These are phyloP conservation scores for Philaethria dido DNA, from an alignment of 2,888 invertebrate species.

Conservation along the genomic window DNA sequence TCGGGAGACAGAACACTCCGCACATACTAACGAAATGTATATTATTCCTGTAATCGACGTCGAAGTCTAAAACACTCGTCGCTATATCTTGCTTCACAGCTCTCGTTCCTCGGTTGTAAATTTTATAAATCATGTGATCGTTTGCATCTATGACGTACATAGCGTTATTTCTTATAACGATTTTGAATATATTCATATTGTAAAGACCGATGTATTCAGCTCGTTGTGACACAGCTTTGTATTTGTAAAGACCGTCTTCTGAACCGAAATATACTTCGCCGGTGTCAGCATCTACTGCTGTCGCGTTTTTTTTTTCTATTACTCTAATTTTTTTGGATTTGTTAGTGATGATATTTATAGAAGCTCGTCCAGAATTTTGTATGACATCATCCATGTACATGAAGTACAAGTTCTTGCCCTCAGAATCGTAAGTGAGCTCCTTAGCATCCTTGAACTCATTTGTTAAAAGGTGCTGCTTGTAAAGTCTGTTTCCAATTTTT, in stretches of 20 bases:
- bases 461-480: constrained; percentile 67
- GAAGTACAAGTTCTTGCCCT: constrained; percentile 70
- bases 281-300: constrained; percentile 65
- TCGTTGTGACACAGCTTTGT: constrained; percentile 59
- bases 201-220: constrained; percentile 68
- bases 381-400: constrained; percentile 74
- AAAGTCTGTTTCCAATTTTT: constrained; percentile 64
- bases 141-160: constrained; percentile 73
- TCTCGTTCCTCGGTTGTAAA: constrained; percentile 56
- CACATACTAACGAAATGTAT: constrained; percentile 71
- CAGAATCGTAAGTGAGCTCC: constrained; percentile 71
- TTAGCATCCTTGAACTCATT: constrained; percentile 61
- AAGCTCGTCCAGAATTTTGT: constrained; percentile 71
- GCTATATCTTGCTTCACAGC: constrained; percentile 59
- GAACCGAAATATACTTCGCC: constrained; percentile 75
- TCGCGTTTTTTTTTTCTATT: constrained; percentile 69
- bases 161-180: constrained; percentile 68
- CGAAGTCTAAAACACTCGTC: constrained; percentile 66
- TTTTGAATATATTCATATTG: constrained; percentile 70
- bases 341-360: constrained; percentile 67
- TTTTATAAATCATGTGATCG: constrained; percentile 70
- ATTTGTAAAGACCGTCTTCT: constrained; percentile 71
- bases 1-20: constrained; percentile 65
- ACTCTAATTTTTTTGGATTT: constrained; percentile 62
- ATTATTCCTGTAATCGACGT: constrained; percentile 66